Evolutionary conservation across 2,797 vertebrate species (phyloP).

Genomic region (Enteromius radiatus): DNA sequence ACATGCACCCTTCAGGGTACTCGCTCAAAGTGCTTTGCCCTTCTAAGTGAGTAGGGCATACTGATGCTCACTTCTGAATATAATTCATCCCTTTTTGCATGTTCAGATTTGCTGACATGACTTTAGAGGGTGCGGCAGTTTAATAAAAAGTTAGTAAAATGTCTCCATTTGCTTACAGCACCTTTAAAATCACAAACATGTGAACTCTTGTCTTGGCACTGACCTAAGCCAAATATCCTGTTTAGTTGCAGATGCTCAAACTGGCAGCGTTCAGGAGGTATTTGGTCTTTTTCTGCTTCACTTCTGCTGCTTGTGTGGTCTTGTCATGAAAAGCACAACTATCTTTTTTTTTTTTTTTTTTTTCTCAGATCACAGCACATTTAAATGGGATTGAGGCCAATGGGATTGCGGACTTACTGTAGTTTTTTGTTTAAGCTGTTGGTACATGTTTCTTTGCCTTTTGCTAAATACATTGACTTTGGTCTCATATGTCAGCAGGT

Average conservation of each 20-base stretch:
- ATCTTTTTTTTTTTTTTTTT: not conserved
- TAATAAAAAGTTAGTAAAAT: not conserved
- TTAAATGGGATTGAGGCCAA: conserved; percentile 24
- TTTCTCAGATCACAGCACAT: conserved; percentile 7
- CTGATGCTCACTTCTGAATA: not conserved
- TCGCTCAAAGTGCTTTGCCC: conserved; percentile 3
- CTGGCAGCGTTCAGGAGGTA: not conserved
- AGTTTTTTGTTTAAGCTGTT: not conserved
- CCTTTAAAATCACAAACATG: not conserved
- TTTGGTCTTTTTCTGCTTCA: not conserved
- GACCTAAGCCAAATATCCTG: not conserved
- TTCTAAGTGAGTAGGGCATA: not conserved
- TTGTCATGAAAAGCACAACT: not conserved
- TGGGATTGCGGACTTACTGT: not conserved
- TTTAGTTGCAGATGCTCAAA: not conserved
- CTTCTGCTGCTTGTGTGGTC: conserved; percentile 5
- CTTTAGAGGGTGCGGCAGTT: not conserved
- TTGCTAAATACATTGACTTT: not conserved
- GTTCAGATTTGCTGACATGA: conserved; percentile 16
- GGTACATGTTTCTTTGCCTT: not conserved
- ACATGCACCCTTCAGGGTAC: not conserved
- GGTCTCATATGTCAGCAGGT: not conserved
- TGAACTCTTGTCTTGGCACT: not conserved
- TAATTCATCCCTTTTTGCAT: not conserved
- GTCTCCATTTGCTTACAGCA: not conserved